Percentiles rank a stretch among this genome's conserved stretches.
Evolutionary conservation across 23 tunicate genomes (phyloP).

Genomic region (Ciona savignyi): DNA sequence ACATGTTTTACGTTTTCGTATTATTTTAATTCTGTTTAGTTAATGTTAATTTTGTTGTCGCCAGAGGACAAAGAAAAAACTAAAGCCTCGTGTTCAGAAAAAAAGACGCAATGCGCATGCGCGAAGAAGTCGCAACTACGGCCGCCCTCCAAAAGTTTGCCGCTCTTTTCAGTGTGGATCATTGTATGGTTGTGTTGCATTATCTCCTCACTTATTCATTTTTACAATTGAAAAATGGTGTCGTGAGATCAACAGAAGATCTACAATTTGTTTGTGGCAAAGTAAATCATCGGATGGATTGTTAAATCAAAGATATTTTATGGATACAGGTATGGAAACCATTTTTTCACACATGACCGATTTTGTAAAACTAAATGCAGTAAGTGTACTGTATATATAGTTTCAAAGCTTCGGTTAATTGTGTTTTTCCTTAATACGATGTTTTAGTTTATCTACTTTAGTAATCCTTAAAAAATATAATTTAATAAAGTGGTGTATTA

Average conservation of each 20-base stretch:
- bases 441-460: no score
- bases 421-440: no score
- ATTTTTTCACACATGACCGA: not conserved
- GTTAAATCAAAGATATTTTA: not conserved
- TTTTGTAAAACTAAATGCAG: no score
- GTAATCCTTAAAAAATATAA: no score
- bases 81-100: not conserved
- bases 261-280: not conserved
- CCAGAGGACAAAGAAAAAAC: not conserved
- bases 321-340: not conserved
- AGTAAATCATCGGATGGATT: not conserved
- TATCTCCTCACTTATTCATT: not conserved
- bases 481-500: no score
- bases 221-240: not conserved
- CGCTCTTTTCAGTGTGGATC: not conserved
- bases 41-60: constrained; percentile 1
- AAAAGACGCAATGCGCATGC: not conserved
- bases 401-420: no score
- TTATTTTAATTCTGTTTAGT: no score
- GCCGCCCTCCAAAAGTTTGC: no score
- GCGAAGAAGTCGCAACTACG: not conserved
- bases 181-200: not conserved
- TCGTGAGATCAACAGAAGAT: not conserved
- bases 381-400: no score
- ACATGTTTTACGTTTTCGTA: no score